A percentile compares a stretch with the other conserved stretches of the same genome.
phyloP scores from a whole-genome alignment of 2,113 vertebrate species.

The Xenus cinereus region DNA sequence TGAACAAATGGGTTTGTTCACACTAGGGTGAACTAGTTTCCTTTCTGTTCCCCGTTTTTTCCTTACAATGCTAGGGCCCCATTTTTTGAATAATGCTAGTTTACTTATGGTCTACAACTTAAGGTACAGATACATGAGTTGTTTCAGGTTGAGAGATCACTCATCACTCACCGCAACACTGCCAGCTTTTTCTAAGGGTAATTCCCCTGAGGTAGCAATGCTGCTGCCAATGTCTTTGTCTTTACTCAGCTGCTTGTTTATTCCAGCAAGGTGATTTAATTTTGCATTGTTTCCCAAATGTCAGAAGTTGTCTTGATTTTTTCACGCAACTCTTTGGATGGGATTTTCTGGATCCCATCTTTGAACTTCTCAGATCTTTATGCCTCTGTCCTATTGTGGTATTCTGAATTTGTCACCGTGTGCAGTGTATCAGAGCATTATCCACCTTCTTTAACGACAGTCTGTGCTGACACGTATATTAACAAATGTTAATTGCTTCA shows the following conservation, averaged over 20 bases:
- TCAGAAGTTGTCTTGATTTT: background rate
- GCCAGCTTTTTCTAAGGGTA: background rate
- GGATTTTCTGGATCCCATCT: background rate
- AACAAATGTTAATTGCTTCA: background rate
- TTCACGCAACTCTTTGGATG: background rate
- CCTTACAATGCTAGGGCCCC: background rate
- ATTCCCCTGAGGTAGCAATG: background rate
- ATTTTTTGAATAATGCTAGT: background rate
- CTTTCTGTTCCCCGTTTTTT: background rate
- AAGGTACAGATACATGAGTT: background rate
- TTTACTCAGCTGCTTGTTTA: rapidly evolving
- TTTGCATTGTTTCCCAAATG: background rate
- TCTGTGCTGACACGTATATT: background rate
- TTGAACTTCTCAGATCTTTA: background rate
- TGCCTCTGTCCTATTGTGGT: background rate
- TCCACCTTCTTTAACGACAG: background rate
- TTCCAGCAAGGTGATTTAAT: background rate
- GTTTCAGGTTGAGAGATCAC: background rate
- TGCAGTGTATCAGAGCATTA: background rate
- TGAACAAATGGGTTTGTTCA: background rate
- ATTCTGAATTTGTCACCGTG: background rate
- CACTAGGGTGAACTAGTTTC: background rate
- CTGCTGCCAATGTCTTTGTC: background rate
- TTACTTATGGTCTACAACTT: background rate
- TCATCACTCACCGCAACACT: background rate